phyloP scores from a whole-genome alignment of 2,888 invertebrate genomes.

The Gasteruption jaculator region DNA sequence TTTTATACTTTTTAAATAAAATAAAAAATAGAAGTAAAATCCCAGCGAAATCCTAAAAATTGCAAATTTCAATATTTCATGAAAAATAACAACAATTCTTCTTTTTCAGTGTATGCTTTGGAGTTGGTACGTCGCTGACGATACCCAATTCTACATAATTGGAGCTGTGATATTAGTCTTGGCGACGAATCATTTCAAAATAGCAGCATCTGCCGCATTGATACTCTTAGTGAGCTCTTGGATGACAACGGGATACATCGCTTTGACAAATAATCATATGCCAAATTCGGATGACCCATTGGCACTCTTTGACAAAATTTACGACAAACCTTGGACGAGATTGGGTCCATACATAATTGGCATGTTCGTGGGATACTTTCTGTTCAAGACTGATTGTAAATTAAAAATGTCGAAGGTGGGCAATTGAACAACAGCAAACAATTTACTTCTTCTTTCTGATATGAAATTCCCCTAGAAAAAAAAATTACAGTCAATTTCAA shows the following conservation, averaged over 20 bases:
- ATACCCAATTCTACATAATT: slow-evolving; percentile 81
- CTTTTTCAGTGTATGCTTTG: slow-evolving; percentile 77
- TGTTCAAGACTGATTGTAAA: slow-evolving; percentile 78
- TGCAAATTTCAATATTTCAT: too few relatives aligned
- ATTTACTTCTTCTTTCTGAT: background rate
- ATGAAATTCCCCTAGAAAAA: too few relatives aligned
- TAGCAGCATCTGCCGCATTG: slow-evolving; percentile 64
- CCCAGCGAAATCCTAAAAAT: too few relatives aligned
- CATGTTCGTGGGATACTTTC: slow-evolving; percentile 78
- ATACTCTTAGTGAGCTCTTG: slow-evolving; percentile 72
- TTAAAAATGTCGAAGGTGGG: slow-evolving; percentile 68
- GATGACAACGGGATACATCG: slow-evolving; percentile 75
- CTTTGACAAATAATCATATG: slow-evolving; percentile 73
- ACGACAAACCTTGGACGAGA: slow-evolving; percentile 86
- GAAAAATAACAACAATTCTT: too few relatives aligned
- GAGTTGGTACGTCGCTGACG: slow-evolving; percentile 88
- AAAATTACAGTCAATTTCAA: background rate
- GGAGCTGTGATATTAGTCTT: slow-evolving; percentile 77
- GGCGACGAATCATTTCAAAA: slow-evolving; percentile 75
- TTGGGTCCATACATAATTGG: slow-evolving; percentile 81
- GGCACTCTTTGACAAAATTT: slow-evolving; percentile 82
- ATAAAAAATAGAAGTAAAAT: too few relatives aligned
- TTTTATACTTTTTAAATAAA: slow-evolving; percentile 1
- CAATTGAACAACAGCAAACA: too few relatives aligned
- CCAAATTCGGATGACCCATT: slow-evolving; percentile 76